Conservation (phyloP, 1,140 invertebrate species). For the Coboldia fuscipes region DNA sequence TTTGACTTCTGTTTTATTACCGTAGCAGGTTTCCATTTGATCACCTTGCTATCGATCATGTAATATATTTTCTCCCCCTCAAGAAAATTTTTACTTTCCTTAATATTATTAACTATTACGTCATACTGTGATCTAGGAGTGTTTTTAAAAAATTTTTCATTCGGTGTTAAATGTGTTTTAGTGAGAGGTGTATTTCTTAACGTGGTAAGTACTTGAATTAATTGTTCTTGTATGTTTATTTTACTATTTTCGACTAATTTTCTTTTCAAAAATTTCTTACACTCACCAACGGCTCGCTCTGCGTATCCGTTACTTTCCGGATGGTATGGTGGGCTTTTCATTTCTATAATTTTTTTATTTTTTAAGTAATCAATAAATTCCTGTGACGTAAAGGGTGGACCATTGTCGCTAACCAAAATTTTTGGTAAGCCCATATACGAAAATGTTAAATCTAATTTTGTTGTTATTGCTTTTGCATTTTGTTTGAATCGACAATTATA, state of each 20-base stretch:
- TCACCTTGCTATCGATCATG: too few species aligned
- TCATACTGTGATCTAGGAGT: too few species aligned
- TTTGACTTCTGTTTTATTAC: too few species aligned
- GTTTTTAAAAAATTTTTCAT: too few species aligned
- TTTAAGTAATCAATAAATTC: conserved; percentile 10
- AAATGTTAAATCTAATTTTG: conserved; percentile 7
- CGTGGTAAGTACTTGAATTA: too few species aligned
- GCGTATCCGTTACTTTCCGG: conserved; percentile 9
- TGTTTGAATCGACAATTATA: conserved; percentile 17
- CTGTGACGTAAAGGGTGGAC: conserved; percentile 8
- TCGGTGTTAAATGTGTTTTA: too few species aligned
- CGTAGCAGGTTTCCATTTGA: too few species aligned
- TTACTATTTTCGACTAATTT: neutral
- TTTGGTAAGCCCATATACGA: conserved; percentile 8
- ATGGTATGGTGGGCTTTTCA: conserved; percentile 7
- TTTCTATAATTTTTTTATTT: conserved; percentile 8
- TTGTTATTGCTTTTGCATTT: conserved; percentile 4
- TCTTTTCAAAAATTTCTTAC: neutral
- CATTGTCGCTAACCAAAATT: conserved; percentile 12
- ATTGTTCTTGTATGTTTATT: neutral
- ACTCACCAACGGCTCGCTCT: conserved; percentile 3
- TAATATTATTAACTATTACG: too few species aligned
- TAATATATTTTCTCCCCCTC: too few species aligned
- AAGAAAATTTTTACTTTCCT: too few species aligned
- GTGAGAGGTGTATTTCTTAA: too few species aligned